Percentiles rank a stretch among this genome's conserved stretches.
These are phyloP conservation scores for Polymixis lichenea DNA, from an alignment of 2,888 invertebrate genomes.

Conservation along the genomic window DNA sequence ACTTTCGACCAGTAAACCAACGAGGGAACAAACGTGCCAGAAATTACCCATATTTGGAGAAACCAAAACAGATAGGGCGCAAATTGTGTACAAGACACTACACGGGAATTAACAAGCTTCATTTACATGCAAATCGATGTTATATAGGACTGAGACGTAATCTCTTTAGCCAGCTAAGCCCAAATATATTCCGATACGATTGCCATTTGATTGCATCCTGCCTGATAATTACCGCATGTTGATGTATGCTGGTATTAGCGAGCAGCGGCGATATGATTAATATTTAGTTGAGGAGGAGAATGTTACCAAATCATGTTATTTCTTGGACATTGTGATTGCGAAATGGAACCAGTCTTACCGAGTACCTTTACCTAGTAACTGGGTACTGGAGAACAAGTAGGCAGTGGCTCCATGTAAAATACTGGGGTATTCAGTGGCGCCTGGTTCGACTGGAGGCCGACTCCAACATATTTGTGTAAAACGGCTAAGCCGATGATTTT, in stretches of 20 bases:
- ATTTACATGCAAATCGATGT: constrained; percentile 75
- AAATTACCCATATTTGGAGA: no score
- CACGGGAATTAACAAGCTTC: constrained; percentile 68
- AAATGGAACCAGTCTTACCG: not conserved
- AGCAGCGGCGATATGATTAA: constrained; percentile 34
- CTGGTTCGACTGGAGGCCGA: no score
- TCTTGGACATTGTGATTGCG: not conserved
- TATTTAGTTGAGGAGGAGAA: constrained; percentile 21
- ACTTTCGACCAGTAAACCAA: no score
- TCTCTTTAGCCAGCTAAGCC: constrained; percentile 67
- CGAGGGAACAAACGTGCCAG: no score
- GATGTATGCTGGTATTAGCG: constrained; percentile 39
- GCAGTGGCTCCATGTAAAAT: no score
- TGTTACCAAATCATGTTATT: constrained; percentile 6
- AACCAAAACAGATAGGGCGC: constrained; percentile 58
- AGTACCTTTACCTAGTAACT: no score
- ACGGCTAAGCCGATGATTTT: no score
- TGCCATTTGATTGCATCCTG: constrained; percentile 61
- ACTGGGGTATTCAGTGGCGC: no score
- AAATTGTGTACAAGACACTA: constrained; percentile 66
- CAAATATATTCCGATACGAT: constrained; percentile 69
- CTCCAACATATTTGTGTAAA: no score
- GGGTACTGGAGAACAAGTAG: no score
- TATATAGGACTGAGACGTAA: constrained; percentile 65
- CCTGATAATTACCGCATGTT: constrained; percentile 59